These are phyloP conservation scores for Eriosoma lanigerum DNA, from an alignment of 1,140 invertebrate genomes.

Conservation along the genomic window DNA sequence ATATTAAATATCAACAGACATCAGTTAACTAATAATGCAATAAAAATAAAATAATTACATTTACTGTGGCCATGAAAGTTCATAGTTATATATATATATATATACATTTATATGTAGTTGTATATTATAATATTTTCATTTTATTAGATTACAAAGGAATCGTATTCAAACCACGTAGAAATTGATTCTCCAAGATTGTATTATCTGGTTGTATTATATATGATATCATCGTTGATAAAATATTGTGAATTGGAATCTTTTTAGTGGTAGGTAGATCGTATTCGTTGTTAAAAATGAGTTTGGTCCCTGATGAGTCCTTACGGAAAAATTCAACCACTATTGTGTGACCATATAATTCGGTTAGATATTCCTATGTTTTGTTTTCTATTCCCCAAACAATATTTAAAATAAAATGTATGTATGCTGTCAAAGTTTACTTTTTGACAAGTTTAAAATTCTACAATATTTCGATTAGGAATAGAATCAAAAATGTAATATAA, in stretches of 20 bases:
- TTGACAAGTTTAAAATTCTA: not conserved
- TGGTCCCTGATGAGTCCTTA: not conserved
- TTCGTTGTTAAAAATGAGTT: conserved; percentile 3
- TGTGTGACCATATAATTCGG: not conserved
- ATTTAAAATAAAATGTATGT: not conserved
- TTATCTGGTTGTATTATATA: not conserved
- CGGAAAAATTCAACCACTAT: not conserved
- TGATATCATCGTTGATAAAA: not conserved
- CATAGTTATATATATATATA: not conserved
- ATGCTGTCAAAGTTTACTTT: not conserved
- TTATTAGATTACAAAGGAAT: not conserved
- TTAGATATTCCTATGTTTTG: not conserved
- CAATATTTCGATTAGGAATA: not conserved
- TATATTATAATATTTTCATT: not conserved
- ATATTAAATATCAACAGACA: too few species aligned
- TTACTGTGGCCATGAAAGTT: not conserved
- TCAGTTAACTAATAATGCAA: too few species aligned
- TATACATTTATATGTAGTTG: too few species aligned
- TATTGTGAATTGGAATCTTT: not conserved
- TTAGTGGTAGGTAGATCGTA: not conserved
- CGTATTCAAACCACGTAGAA: conserved; percentile 6
- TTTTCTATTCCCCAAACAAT: not conserved
- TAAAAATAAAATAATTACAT: too few species aligned
- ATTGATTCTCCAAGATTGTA: not conserved
- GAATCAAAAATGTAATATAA: not conserved